A percentile compares a stretch with the other conserved stretches of the same genome.
These are phyloP conservation scores for Agapostemon virescens DNA, from an alignment of 2,888 invertebrate genomes.

Conservation along the genomic window DNA sequence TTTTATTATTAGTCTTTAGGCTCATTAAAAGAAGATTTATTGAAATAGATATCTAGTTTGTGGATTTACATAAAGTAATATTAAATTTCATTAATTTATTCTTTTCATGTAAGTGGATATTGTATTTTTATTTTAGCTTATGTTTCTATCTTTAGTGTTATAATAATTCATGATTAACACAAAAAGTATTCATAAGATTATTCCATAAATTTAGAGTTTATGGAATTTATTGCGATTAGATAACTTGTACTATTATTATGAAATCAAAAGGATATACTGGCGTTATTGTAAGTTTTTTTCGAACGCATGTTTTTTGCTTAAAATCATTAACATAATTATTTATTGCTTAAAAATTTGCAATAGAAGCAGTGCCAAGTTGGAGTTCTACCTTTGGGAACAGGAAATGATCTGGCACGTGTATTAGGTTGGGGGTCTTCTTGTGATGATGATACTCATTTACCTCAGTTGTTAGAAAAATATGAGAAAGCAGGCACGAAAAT, in stretches of 20 bases:
- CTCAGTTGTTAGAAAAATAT: conserved; percentile 94
- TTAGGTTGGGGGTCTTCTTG: conserved; percentile 98
- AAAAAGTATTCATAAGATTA: neutral
- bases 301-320: conserved; percentile 4
- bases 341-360: conserved; percentile 60
- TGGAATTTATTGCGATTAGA: conserved; percentile 1
- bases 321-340: conserved; percentile 35
- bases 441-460: conserved; percentile 96
- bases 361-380: conserved; percentile 97
- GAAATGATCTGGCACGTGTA: conserved; percentile 97
- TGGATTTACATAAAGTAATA: neutral
- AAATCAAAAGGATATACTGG: neutral
- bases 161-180: neutral
- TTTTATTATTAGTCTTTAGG: neutral
- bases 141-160: neutral
- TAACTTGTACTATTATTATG: conserved; percentile 3
- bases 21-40: neutral
- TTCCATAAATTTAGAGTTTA: conserved; percentile 3
- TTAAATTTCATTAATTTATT: neutral
- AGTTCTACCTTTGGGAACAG: conserved; percentile 96
- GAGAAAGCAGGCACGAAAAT: conserved; percentile 98
- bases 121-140: neutral
- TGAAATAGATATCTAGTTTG: neutral
- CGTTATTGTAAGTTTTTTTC: neutral
- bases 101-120: neutral